Percentiles rank a stretch among this genome's conserved stretches.
These are phyloP conservation scores for Siniperca knerii DNA, from an alignment of 2,113 vertebrate species.

Conservation along the genomic window DNA sequence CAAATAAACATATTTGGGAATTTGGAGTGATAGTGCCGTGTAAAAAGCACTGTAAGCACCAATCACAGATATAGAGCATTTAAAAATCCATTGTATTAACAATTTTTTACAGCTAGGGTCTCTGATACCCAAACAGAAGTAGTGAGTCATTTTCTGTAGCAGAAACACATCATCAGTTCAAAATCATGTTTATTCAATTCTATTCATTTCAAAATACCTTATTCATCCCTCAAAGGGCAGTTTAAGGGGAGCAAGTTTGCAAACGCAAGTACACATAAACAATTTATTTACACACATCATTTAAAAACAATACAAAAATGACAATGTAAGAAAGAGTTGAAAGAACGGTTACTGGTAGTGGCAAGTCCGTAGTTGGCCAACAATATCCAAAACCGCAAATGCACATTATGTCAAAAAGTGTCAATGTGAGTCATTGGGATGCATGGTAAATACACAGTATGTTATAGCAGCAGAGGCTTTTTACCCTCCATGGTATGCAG, in stretches of 20 bases:
- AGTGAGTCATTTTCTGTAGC: not conserved
- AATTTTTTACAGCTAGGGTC: not conserved
- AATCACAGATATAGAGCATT: not conserved
- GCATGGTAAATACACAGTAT: constrained; percentile 60
- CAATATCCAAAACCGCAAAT: too few species aligned
- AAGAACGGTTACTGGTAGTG: not conserved
- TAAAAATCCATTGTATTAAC: not conserved
- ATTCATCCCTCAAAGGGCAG: not conserved
- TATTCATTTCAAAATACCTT: not conserved
- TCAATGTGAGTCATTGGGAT: constrained; percentile 42
- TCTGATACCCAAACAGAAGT: not conserved
- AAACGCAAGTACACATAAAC: not conserved
- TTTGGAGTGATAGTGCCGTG: not conserved
- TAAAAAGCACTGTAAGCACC: not conserved
- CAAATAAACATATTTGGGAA: not conserved
- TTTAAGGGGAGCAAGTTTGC: not conserved
- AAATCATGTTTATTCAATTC: not conserved
- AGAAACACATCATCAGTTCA: not conserved
- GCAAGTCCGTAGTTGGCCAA: too few species aligned
- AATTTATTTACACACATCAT: not conserved
- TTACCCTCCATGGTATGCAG: constrained; percentile 69
- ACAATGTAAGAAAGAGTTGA: not conserved
- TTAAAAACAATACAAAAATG: too few species aligned
- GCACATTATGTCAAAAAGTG: not conserved
- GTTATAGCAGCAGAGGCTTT: constrained; percentile 21